Evolutionary conservation across 2,113 vertebrate genomes (phyloP).

Genomic region (Cephalopholis sonnerati): DNA sequence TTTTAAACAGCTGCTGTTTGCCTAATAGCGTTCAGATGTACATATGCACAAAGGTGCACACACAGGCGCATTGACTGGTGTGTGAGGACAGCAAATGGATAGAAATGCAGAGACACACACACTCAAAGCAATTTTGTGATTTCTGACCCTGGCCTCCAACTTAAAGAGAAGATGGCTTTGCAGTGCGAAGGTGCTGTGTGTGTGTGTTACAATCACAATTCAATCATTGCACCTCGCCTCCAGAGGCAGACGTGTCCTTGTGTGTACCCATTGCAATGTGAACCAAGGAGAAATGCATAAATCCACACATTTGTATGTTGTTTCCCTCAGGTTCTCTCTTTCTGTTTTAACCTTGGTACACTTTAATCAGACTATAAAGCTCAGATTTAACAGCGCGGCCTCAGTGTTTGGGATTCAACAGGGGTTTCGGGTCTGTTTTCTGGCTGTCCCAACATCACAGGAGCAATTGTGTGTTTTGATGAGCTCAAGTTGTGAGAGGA

Average conservation of each 20-base stretch:
- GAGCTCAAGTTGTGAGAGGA: not conserved
- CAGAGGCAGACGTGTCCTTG: conserved; percentile 48
- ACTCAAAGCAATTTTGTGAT: not conserved
- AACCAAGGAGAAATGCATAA: conserved; percentile 71
- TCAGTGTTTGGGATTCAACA: conserved; percentile 54
- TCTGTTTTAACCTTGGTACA: conserved; percentile 64
- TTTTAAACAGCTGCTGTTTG: conserved; percentile 65
- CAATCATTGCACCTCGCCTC: conserved; percentile 48
- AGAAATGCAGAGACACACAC: not conserved
- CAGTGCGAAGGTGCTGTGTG: not conserved
- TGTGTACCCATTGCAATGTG: conserved; percentile 35
- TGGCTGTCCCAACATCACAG: conserved; percentile 20
- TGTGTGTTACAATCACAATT: conserved; percentile 30
- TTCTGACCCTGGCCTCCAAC: not conserved
- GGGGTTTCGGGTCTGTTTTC: conserved; percentile 21
- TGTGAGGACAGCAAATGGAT: not conserved
- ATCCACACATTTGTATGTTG: conserved; percentile 59
- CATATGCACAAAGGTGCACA: conserved; percentile 17
- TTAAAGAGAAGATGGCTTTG: not conserved
- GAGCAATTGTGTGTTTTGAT: conserved; percentile 5
- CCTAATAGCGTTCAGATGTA: conserved; percentile 29
- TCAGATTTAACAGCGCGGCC: conserved; percentile 39
- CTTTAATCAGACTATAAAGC: conserved; percentile 65
- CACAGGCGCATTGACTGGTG: not conserved
- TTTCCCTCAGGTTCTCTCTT: conserved; percentile 40